Evolutionary conservation across 2,888 invertebrate genomes (phyloP).

Genomic region (Eulithis testata): DNA sequence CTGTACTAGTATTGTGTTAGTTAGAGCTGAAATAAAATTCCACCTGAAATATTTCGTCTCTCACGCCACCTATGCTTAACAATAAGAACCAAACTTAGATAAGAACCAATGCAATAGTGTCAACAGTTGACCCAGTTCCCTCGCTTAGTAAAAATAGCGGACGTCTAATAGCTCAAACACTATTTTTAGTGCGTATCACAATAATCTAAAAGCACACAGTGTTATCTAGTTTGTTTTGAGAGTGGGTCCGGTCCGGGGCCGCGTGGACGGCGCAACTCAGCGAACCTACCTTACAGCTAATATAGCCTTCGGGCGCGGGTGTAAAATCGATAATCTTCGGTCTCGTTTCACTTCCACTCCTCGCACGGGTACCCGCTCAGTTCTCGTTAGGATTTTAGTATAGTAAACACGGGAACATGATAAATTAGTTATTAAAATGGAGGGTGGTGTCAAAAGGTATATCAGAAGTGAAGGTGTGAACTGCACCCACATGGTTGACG

Average conservation of each 20-base stretch:
- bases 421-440: conserved; percentile 68
- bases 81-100: conserved; percentile 48
- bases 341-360: conserved; percentile 62
- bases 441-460: conserved; percentile 73
- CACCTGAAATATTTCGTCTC: conserved; percentile 1
- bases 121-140: conserved; percentile 76
- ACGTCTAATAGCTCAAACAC: conserved; percentile 80
- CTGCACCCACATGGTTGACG: conserved; percentile 81
- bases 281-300: conserved; percentile 45
- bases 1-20: too few species aligned
- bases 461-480: conserved; percentile 79
- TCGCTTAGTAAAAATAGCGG: conserved; percentile 80
- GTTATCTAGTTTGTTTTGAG: conserved; percentile 57
- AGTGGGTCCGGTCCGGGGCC: conserved; percentile 42
- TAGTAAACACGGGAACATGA: conserved; percentile 82
- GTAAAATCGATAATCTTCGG: conserved; percentile 57
- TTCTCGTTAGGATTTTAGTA: conserved; percentile 73
- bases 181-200: conserved; percentile 80
- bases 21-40: background rate
- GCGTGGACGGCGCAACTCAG: conserved; percentile 62
- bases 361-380: conserved; percentile 67
- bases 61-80: conserved; percentile 52
- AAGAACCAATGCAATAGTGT: conserved; percentile 55
- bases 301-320: conserved; percentile 47
- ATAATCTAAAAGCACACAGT: conserved; percentile 70